Percentiles rank a stretch among this genome's conserved stretches.
These are phyloP conservation scores for Proisotoma minuta DNA, from an alignment of 2,888 invertebrate species.

Conservation along the genomic window DNA sequence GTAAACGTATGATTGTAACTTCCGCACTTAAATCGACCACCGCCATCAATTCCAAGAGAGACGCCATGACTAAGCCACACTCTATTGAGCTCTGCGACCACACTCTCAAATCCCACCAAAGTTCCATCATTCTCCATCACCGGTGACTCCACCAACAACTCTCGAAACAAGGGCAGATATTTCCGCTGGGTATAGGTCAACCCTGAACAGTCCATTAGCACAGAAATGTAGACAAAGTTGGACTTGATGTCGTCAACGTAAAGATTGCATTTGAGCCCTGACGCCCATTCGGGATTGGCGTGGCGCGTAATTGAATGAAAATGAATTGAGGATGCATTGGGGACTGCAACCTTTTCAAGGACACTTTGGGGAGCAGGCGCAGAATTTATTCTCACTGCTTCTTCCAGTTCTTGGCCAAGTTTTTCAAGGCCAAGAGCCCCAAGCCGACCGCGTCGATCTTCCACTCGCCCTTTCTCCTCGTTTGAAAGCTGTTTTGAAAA, in stretches of 20 bases:
- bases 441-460: constrained; percentile 61
- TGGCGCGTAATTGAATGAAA: constrained; percentile 36
- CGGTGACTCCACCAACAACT: constrained; percentile 71
- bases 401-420: constrained; percentile 59
- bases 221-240: constrained; percentile 75
- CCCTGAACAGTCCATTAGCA: constrained; percentile 65
- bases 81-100: constrained; percentile 71
- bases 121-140: constrained; percentile 54
- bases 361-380: constrained; percentile 66
- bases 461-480: constrained; percentile 68
- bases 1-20: constrained; percentile 64
- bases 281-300: constrained; percentile 42
- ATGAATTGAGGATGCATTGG: constrained; percentile 59
- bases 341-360: constrained; percentile 69
- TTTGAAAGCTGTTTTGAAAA: constrained; percentile 64
- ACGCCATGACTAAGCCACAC: constrained; percentile 65
- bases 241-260: constrained; percentile 70
- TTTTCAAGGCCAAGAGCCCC: constrained; percentile 65
- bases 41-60: constrained; percentile 62
- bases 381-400: constrained; percentile 72
- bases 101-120: constrained; percentile 62
- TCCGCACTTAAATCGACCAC: constrained; percentile 64
- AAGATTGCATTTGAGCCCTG: constrained; percentile 39
- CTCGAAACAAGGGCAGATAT: constrained; percentile 70
- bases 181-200: constrained; percentile 60